These are phyloP conservation scores for Philereme vetulata DNA, from an alignment of 2,888 invertebrate genomes.

Conservation along the genomic window DNA sequence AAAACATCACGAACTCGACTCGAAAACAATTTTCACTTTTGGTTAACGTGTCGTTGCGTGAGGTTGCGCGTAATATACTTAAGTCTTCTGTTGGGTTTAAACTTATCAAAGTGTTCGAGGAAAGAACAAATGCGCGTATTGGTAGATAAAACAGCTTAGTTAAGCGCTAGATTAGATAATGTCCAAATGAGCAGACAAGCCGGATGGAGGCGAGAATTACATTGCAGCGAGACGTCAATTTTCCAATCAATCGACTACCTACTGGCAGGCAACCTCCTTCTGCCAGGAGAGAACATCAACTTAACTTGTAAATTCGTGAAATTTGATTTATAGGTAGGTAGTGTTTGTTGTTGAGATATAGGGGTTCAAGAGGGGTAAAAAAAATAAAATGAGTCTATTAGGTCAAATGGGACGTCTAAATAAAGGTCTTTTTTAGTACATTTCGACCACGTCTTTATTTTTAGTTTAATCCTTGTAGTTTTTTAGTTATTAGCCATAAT, in stretches of 20 bases:
- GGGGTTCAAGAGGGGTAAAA: too few species aligned
- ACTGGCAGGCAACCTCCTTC: slow-evolving; percentile 19
- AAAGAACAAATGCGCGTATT: slow-evolving; percentile 1
- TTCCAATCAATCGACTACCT: slow-evolving; percentile 70
- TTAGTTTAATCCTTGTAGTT: too few species aligned
- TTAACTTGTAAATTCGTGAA: too few species aligned
- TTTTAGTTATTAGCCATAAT: too few species aligned
- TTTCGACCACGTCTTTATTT: too few species aligned
- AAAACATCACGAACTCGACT: slow-evolving; percentile 48
- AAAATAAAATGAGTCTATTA: too few species aligned
- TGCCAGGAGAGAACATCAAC: background rate
- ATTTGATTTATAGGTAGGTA: too few species aligned
- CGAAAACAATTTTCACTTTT: slow-evolving; percentile 54
- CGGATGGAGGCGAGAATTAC: slow-evolving; percentile 57
- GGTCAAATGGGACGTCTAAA: too few species aligned
- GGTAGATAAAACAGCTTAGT: background rate
- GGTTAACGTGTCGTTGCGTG: slow-evolving; percentile 45
- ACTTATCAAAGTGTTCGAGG: slow-evolving; percentile 1
- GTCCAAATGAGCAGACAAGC: slow-evolving; percentile 57
- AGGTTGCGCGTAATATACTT: background rate
- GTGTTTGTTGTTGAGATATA: too few species aligned
- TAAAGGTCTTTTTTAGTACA: too few species aligned
- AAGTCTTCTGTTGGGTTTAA: background rate
- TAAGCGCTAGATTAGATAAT: slow-evolving; percentile 5
- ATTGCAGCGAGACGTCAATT: slow-evolving; percentile 58